Conservation (phyloP, 1,140 invertebrate genomes). For the Zaprionus kolodkinae region DNA sequence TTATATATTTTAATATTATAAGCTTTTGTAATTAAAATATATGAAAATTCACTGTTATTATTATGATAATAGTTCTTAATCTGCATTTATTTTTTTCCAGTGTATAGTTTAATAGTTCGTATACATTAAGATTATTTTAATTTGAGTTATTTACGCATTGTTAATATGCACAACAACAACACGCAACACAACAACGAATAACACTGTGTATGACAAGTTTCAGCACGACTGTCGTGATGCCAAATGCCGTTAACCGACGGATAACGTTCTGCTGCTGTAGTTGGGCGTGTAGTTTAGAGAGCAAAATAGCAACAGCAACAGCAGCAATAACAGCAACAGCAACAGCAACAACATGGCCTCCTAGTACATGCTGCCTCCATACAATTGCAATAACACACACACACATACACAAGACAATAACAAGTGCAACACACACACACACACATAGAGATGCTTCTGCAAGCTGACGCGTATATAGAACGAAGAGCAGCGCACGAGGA, state of each 20-base stretch:
- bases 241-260: slow-evolving; percentile 70
- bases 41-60: neutral
- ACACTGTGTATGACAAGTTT: slow-evolving; percentile 44
- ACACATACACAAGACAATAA: slow-evolving; percentile 33
- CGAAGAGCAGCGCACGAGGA: slow-evolving; percentile 60
- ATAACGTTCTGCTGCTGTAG: slow-evolving; percentile 18
- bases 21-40: neutral
- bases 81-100: neutral
- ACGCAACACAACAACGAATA: slow-evolving; percentile 56
- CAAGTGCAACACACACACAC: slow-evolving; percentile 59
- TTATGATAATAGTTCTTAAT: neutral
- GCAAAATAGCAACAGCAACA: slow-evolving; percentile 58
- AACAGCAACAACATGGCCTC: slow-evolving; percentile 25
- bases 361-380: slow-evolving; percentile 6
- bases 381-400: slow-evolving; percentile 4
- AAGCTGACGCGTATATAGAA: slow-evolving; percentile 51
- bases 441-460: slow-evolving; percentile 48
- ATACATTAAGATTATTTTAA: neutral
- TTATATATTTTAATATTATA: neutral
- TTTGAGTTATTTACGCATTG: neutral
- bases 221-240: slow-evolving; percentile 47
- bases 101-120: neutral
- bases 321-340: slow-evolving; percentile 43
- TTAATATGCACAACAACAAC: slow-evolving; percentile 49
- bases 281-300: slow-evolving; percentile 57